Conservation (phyloP, 1,140 invertebrate genomes). For the Brachionus calyciflorus region DNA sequence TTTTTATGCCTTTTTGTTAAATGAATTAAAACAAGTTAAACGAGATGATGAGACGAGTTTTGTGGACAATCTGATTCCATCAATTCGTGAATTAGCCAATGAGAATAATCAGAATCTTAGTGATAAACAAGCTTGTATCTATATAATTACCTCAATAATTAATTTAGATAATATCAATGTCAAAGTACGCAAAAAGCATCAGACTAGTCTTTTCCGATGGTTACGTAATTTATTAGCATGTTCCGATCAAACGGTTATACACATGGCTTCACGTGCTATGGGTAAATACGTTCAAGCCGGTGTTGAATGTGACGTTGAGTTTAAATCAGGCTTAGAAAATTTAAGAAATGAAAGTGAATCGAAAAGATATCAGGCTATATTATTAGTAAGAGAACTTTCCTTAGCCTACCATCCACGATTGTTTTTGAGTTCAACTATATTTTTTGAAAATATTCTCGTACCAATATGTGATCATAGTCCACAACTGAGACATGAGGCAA, state of each 20-base stretch:
- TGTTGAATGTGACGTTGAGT: conserved; percentile 36
- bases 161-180: conserved; percentile 44
- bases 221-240: conserved; percentile 82
- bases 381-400: conserved; percentile 10
- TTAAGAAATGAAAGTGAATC: conserved; percentile 6
- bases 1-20: conserved; percentile 31
- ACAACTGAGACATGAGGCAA: conserved; percentile 23
- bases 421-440: neutral
- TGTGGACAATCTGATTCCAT: conserved; percentile 24
- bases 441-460: conserved; percentile 20
- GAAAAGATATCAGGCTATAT: conserved; percentile 31
- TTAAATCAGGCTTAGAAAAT: conserved; percentile 18
- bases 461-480: neutral
- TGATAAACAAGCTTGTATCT: conserved; percentile 37
- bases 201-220: conserved; percentile 32
- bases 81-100: conserved; percentile 35
- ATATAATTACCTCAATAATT: conserved; percentile 41
- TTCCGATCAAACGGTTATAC: conserved; percentile 85
- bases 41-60: conserved; percentile 32
- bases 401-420: conserved; percentile 18
- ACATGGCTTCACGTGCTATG: conserved; percentile 88
- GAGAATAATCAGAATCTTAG: conserved; percentile 25
- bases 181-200: conserved; percentile 40
- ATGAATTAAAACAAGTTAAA: conserved; percentile 33
- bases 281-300: conserved; percentile 78